Percentiles rank a stretch among this genome's conserved stretches.
Evolutionary conservation across 2,888 invertebrate genomes (phyloP).

Genomic region (Caenorhabditis sp.): DNA sequence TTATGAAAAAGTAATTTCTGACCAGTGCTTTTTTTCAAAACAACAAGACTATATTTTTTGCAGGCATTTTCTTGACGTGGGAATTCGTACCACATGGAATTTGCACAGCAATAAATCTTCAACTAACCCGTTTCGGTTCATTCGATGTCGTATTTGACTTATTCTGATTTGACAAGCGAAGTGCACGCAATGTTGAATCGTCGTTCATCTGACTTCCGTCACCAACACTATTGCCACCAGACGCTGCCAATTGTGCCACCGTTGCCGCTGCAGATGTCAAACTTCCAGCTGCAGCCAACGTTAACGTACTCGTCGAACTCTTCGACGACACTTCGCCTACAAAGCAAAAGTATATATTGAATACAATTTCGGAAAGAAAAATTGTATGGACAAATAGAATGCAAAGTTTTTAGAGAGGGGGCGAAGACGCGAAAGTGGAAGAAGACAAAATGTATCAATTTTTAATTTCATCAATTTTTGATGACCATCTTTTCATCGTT

Average conservation of each 20-base stretch:
- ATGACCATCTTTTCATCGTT: neutral
- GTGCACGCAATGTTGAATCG: slow-evolving; percentile 16
- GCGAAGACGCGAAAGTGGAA: neutral
- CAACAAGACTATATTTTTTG: too few species aligned
- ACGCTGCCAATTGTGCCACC: neutral
- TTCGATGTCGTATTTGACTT: slow-evolving; percentile 14
- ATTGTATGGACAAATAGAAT: too few species aligned
- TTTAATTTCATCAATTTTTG: neutral
- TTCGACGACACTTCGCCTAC: neutral
- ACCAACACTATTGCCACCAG: neutral
- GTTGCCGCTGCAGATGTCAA: neutral
- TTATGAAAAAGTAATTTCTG: too few species aligned
- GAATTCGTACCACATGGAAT: too few species aligned
- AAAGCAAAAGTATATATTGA: neutral
- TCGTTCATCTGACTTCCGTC: slow-evolving; percentile 10
- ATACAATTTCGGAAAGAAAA: too few species aligned
- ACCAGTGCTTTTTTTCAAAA: too few species aligned
- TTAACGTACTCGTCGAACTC: neutral
- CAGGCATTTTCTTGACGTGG: too few species aligned
- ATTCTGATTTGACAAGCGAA: slow-evolving; percentile 28
- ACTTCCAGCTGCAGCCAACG: neutral
- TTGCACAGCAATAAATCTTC: neutral
- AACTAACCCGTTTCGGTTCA: slow-evolving; percentile 49
- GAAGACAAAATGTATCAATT: neutral
- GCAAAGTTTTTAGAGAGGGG: neutral